Evolutionary conservation across 2,888 invertebrate genomes (phyloP), one percentile per base, ranked within the genome.

Genomic region (Bombylius major): DNA sequence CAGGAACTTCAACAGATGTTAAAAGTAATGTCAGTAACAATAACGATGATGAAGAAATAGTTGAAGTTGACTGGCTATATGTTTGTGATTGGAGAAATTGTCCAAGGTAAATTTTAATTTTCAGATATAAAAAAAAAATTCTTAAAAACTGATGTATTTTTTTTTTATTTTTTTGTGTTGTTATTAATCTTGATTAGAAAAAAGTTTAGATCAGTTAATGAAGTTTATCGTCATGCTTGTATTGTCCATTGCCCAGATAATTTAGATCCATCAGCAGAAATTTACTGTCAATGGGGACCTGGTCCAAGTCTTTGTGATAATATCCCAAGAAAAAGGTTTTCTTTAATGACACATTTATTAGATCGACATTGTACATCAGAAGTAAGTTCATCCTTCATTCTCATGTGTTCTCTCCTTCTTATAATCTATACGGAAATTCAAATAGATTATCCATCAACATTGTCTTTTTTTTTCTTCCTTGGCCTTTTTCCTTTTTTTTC

Each of bases 51-150:
- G 66, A 66, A 12, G 64, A 67, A 42, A 60, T 66, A 9, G 60
- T 68, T 0, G 75, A 75, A 56, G 65, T 66, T 0, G 71, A 70
- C 57, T 75, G 73, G 62, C 77, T 84, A 0, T 86, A 79, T 75
- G 79, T 94, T 54, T 97, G 97, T 71, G 96, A 96, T 71, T 97
- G 97, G 97, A 82, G 87, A 56, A 91, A 91, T 32, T 97, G 97
- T 73, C 83, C 79, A 54, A 79, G 80, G 77, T 83, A 69, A 76
- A 79, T 50, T 9, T 11, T 11, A 42, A 4, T 42, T 23, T 23
- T 23, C 23, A 23, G 23, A 23, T 23, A 23, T 23, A 2, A 23
- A 23, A 23, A 23, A 23, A 23, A 23, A 23, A 23, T 23, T 23
- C 23, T 23, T 23, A 23, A 23, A 23, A 23, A 23, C 3, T 23